phyloP scores from a whole-genome alignment of 2,888 invertebrate species.

The Scelioninae gen. 1 region DNA sequence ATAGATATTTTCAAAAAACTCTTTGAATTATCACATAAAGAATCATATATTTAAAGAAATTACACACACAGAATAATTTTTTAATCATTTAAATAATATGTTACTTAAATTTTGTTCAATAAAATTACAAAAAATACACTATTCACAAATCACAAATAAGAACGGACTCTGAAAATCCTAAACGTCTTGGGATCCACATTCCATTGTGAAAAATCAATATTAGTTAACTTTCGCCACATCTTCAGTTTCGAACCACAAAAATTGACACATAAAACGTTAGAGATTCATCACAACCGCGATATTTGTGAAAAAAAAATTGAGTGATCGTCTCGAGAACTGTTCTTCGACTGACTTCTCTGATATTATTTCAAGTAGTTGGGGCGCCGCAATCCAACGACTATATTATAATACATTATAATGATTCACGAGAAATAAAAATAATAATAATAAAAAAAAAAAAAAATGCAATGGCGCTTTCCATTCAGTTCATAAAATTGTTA shows the following conservation, averaged over 20 bases:
- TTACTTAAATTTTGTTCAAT: not conserved
- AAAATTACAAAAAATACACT: not conserved
- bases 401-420: conserved; percentile 40
- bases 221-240: conserved; percentile 75
- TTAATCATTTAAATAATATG: too few species aligned
- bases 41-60: too few species aligned
- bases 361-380: conserved; percentile 49
- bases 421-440: conserved; percentile 27
- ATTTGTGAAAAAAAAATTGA: conserved; percentile 47
- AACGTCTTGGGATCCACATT: conserved; percentile 76
- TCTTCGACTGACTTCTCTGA: conserved; percentile 56
- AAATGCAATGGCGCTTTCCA: not conserved
- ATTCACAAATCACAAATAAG: not conserved
- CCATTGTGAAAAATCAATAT: conserved; percentile 75
- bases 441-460: too few species aligned
- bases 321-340: conserved; percentile 49
- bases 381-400: conserved; percentile 34
- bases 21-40: too few species aligned
- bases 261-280: not conserved
- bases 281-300: conserved; percentile 10
- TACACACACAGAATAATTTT: too few species aligned
- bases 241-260: conserved; percentile 70
- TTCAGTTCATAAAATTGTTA: not conserved
- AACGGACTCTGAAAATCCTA: conserved; percentile 75
- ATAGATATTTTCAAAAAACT: too few species aligned